Base-by-base conservation (phyloP, 2,797 vertebrate genomes). In the Acrocephalus scirpaceus region DNA sequence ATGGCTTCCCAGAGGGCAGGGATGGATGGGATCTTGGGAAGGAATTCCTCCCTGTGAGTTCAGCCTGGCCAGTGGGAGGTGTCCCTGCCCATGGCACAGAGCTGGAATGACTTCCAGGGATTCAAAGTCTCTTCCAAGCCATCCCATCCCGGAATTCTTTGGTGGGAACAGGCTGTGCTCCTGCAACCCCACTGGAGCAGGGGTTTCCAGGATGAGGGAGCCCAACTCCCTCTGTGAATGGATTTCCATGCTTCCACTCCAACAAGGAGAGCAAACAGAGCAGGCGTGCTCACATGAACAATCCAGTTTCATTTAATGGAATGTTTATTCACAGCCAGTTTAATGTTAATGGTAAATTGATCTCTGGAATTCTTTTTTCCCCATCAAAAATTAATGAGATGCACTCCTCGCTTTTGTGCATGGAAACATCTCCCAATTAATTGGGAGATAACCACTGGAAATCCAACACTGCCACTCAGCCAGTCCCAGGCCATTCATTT, bases 331-430 rank as follows among this genome's bases (percentile, higher is more conserved):
- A 96, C 76, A 74, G 70, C 30, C 19, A 5, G 73, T 85, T 97
- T 95, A 88, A 86, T 94, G 57, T 91, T 66, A 67, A 75, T 80
- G 77, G 50, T 66, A 56, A 97, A 94, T 94, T 95, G 95, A 95
- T 81, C 92, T 57, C 82, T 45, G 96, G 88, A 62, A 20, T 90
- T 88, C 77, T 36, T 83, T 36, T 38, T 38, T 38, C 38, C 29
- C 67, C 86, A 92, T 96, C 61, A 95, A 83, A 94, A 93, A 95
- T 92, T 73, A 80, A 96, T 62, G 69, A 0, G 36, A 16, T 38
- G 83, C 64, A 36, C 36, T 86, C 94, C 88, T 64, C 32, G 76
- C 61, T 79, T 91, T 70, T 67, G 76, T 89, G 65, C 25, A 7
- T 23, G 29, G 61, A 44, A 30, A 90, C 58, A 32, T 88, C 87